Evolutionary conservation across 2,888 invertebrate species (phyloP).

Genomic region (Eurytoma californica): DNA sequence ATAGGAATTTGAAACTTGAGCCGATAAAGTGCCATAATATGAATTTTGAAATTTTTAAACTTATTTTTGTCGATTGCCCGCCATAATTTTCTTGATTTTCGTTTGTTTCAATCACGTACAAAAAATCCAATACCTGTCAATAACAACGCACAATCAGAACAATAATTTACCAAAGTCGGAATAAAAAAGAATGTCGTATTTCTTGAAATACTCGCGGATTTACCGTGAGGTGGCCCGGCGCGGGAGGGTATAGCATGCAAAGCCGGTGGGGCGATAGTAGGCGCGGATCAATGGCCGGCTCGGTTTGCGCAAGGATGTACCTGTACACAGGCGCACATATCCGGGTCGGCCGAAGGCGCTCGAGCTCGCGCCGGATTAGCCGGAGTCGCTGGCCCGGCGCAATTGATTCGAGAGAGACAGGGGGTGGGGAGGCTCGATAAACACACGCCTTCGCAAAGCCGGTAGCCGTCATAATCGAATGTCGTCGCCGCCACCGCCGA

Average conservation of each 20-base stretch:
- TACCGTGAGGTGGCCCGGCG: neutral
- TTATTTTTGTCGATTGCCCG: neutral
- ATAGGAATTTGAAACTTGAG: constrained; percentile 60
- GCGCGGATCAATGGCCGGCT: constrained; percentile 45
- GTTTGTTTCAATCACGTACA: constrained; percentile 19
- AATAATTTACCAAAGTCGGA: no score
- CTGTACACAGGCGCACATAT: constrained; percentile 1
- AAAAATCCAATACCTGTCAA: no score
- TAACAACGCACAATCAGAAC: no score
- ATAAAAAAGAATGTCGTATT: neutral
- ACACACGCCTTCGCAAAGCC: constrained; percentile 9
- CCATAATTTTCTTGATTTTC: constrained; percentile 28
- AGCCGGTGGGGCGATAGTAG: neutral
- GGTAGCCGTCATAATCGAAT: constrained; percentile 18
- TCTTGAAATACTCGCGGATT: neutral
- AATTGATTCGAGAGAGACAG: constrained; percentile 24
- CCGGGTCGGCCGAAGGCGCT: neutral
- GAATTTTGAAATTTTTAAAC: neutral
- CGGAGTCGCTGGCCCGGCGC: neutral
- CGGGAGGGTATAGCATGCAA: constrained; percentile 7
- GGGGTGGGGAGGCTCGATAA: neutral
- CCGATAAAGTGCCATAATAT: constrained; percentile 60
- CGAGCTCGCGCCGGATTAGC: neutral
- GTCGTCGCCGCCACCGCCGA: neutral
- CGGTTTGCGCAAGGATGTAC: constrained; percentile 34